Evolutionary conservation across 2,797 vertebrate species (phyloP).

Genomic region (Petrocephalus schoutedeni): DNA sequence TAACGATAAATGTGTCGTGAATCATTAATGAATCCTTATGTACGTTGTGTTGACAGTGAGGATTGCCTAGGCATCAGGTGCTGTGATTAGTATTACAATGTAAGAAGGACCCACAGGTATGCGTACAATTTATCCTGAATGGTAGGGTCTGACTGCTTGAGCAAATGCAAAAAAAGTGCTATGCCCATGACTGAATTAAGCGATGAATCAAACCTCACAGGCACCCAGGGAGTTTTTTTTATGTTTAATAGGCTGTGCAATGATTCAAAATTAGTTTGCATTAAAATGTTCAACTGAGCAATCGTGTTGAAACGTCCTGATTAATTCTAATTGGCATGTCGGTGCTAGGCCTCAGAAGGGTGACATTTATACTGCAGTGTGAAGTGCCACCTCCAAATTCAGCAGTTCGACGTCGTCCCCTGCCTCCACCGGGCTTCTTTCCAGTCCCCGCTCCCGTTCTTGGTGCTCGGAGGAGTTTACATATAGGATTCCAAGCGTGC

Average conservation of each 20-base stretch:
- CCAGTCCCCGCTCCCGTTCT: background rate
- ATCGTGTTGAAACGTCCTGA: slow-evolving; percentile 22
- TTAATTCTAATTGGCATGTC: slow-evolving; percentile 31
- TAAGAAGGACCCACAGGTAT: background rate
- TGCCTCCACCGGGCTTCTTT: background rate
- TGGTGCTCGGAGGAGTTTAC: background rate
- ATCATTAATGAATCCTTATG: background rate
- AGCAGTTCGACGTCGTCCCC: background rate
- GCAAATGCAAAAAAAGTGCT: background rate
- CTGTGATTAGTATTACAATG: background rate
- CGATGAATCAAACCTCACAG: background rate
- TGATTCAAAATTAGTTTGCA: slow-evolving; percentile 22
- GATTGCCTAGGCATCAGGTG: background rate
- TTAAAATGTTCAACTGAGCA: slow-evolving; percentile 32
- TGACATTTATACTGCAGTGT: slow-evolving; percentile 12
- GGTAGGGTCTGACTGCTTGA: background rate
- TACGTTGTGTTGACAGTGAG: background rate
- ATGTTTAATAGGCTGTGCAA: background rate
- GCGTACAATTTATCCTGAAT: background rate
- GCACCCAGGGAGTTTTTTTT: background rate
- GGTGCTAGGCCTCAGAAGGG: background rate
- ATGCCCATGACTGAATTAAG: slow-evolving; percentile 11
- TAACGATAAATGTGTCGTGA: background rate
- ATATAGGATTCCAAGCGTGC: background rate
- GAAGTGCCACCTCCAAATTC: background rate